A percentile compares a stretch with the other conserved stretches of the same genome.
Evolutionary conservation across 2,113 vertebrate species (phyloP).

Genomic region (Cygnus atratus): DNA sequence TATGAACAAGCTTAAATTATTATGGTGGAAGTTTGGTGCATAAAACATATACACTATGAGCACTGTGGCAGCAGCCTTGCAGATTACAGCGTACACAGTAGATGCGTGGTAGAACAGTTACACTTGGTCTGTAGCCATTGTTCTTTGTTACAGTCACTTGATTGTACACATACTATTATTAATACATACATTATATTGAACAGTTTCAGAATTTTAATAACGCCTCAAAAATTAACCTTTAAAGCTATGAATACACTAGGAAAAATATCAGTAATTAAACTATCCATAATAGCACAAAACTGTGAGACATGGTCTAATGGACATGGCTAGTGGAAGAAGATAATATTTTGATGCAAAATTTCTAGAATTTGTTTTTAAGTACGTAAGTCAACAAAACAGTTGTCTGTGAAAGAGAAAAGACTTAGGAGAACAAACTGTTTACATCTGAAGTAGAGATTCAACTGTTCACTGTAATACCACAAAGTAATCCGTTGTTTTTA

Average conservation of each 20-base stretch:
- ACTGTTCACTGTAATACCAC: not conserved
- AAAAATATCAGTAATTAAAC: not conserved
- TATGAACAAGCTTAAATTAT: not conserved
- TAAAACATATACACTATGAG: not conserved
- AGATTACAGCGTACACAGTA: not conserved
- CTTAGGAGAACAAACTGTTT: not conserved
- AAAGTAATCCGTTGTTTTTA: too few relatives aligned
- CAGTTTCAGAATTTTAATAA: not conserved
- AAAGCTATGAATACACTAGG: not conserved
- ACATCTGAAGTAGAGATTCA: not conserved
- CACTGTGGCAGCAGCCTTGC: not conserved
- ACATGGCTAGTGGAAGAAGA: not conserved
- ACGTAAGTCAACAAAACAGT: not conserved
- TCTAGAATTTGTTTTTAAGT: not conserved
- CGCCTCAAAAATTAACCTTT: not conserved
- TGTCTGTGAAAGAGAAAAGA: not conserved
- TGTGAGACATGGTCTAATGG: not conserved
- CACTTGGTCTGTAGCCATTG: fast-evolving
- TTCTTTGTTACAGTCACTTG: not conserved
- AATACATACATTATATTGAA: not conserved
- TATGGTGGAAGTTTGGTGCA: not conserved
- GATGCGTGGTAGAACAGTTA: not conserved
- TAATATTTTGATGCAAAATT: not conserved
- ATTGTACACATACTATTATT: not conserved
- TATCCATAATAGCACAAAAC: not conserved